Percentiles rank a stretch among this genome's conserved stretches.
phyloP scores from a whole-genome alignment of 2,797 vertebrate species.

The Enteromius viviparus region DNA sequence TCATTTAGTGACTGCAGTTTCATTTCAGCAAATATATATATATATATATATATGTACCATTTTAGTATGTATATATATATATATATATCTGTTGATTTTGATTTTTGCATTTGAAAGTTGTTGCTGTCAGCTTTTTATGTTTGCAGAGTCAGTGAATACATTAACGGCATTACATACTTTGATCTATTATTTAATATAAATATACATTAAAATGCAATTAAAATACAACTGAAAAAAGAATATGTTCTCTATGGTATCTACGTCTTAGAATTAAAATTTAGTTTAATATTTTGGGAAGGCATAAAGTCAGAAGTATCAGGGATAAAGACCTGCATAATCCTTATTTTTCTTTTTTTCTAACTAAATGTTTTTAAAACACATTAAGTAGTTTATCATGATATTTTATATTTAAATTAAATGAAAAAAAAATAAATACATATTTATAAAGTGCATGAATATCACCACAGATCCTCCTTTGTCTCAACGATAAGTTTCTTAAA shows the following conservation, averaged over 20 bases:
- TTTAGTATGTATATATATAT: too few relatives aligned
- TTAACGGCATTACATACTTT: conserved; percentile 59
- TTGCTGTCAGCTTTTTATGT: not conserved
- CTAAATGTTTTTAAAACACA: not conserved
- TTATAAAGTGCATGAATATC: not conserved
- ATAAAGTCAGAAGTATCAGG: not conserved
- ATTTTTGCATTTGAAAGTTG: not conserved
- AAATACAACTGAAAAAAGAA: not conserved
- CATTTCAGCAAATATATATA: not conserved
- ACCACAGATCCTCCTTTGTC: not conserved
- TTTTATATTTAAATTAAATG: not conserved
- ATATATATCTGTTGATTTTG: not conserved
- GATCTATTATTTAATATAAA: not conserved
- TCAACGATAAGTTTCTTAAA: not conserved
- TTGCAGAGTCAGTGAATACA: conserved; percentile 23
- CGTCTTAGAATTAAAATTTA: not conserved
- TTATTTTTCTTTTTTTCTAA: not conserved
- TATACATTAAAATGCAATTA: not conserved
- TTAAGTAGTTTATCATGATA: not conserved
- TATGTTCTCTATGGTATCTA: not conserved
- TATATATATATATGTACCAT: not conserved
- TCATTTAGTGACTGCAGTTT: not conserved
- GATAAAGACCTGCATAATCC: not conserved
- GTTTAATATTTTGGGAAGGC: not conserved
- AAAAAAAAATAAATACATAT: not conserved